These are phyloP conservation scores for human DNA, from an alignment of 2,113 vertebrate species.

Conservation along the genomic window GRCh38 chr1:193778501-193779000, in stretches of 20 bases:
- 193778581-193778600: not conserved
- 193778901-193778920: slow-evolving; percentile 1
- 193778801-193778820: not conserved
- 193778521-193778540: not conserved
- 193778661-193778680: not conserved
- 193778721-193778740: not conserved
- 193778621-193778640: not conserved
- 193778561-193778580: not conserved
- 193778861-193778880: not conserved
- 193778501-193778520: not conserved
- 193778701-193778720: not conserved
- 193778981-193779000: not conserved
- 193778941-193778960: not conserved
- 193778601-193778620: not conserved
- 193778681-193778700: not conserved
- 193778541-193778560: not conserved
- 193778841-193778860: not conserved
- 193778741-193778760: not conserved
- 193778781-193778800: not conserved
- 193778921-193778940: not conserved
- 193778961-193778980: not conserved
- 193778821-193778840: not conserved
- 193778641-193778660: not conserved
- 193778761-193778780: not conserved
- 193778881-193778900: not conserved